Base-by-base conservation (phyloP, 2,797 vertebrate species). In the Sebastes trivittatus region DNA sequence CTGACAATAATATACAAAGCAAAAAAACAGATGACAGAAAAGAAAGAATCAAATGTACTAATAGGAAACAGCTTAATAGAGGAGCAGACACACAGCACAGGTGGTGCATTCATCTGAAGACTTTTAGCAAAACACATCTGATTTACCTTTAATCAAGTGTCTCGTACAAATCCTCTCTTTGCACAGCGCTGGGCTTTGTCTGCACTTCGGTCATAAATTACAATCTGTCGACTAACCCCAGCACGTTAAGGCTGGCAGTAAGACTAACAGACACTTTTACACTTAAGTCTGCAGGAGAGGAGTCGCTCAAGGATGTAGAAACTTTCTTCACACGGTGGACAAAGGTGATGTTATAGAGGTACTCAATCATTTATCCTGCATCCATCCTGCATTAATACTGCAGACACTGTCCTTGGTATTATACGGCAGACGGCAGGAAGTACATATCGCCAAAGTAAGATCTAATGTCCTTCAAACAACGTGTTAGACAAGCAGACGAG, bases 321-420 rank as follows among this genome's bases (percentile, higher is more conserved):
- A 72, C 60, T 11, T n/a, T 72, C 46, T 46, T 30, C 25, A 68
- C 54, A 20, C 0, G 18, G 62, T 42, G 78, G 82, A 87, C 67
- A 62, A 42, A 60, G 60, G 78, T 74, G 71, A 82, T 23, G 63
- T 65, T 61, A 38, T 0, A 11, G 62, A 74, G 65, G 54, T 54
- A 34, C 38, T 86, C 73, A 55, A 69, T 82, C 75, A 81, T 80
- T 73, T 62, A 71, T 82, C 46, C 68, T 36, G 34, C 36, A 64
- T 85, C 72, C 59, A 11, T 58, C 25, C 25, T 56, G 46, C 63
- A 58, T 84, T 78, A 80, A 65, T 52, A 54, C 58, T 58, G 63
- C 38, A 76, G 80, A 75, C 76, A 13, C 36, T 23, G 79, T 68
- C 83, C 83, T 86, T 86, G 79, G 62, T 46, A 55, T 79, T 72